These are phyloP conservation scores for Nomada hirtipes DNA, from an alignment of 2,888 invertebrate genomes.

Conservation along the genomic window DNA sequence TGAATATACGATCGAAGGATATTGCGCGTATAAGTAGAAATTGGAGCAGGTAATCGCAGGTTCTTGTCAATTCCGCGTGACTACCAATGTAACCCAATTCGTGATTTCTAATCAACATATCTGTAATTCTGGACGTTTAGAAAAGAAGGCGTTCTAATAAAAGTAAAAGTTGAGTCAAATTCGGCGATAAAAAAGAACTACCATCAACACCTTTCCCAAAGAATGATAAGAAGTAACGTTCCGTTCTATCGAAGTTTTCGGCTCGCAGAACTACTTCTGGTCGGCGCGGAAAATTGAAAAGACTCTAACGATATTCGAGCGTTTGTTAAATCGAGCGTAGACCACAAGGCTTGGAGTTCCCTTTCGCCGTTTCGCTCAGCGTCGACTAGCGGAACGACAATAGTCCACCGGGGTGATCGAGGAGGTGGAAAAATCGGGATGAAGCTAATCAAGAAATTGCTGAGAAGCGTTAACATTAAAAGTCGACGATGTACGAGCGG, in stretches of 20 bases:
- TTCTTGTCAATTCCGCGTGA: not conserved
- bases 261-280: too few species aligned
- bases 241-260: not conserved
- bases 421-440: not conserved
- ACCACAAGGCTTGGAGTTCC: not conserved
- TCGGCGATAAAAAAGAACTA: too few species aligned
- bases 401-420: not conserved
- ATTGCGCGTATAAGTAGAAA: not conserved
- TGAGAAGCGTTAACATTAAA: slow-evolving; percentile 28
- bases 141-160: too few species aligned
- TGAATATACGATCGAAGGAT: not conserved
- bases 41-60: not conserved
- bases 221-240: too few species aligned
- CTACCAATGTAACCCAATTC: not conserved
- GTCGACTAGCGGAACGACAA: not conserved
- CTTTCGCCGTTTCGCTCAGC: not conserved
- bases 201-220: too few species aligned
- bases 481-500: slow-evolving; percentile 31
- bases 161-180: too few species aligned
- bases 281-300: too few species aligned
- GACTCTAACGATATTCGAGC: not conserved
- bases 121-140: too few species aligned
- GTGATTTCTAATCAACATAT: too few species aligned
- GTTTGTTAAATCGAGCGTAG: not conserved
- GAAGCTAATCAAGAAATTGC: slow-evolving; percentile 38